Evolutionary conservation across 1,140 invertebrate genomes (phyloP).

Genomic region (Planococcus citri): DNA sequence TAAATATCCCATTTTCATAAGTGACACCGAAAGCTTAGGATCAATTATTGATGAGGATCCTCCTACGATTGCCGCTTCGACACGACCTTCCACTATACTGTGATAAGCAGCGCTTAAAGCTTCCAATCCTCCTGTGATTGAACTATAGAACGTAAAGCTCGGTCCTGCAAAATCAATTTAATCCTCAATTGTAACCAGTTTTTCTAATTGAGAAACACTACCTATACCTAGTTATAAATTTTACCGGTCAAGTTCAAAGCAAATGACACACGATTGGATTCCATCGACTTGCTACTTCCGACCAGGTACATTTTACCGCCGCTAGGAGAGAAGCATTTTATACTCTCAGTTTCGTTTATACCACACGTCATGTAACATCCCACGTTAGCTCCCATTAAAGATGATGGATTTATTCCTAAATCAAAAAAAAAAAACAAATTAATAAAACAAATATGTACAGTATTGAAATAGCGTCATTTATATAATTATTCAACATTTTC

Average conservation of each 20-base stretch:
- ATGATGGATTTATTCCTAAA: background rate
- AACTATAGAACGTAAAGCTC: slow-evolving; percentile 54
- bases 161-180: slow-evolving; percentile 35
- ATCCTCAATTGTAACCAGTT: background rate
- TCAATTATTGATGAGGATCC: slow-evolving; percentile 49
- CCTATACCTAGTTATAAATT: background rate
- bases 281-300: background rate
- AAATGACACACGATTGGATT: slow-evolving; percentile 1
- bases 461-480: too few relatives aligned
- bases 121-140: slow-evolving; percentile 54
- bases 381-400: background rate
- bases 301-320: background rate
- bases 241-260: background rate
- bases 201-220: background rate
- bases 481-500: too few relatives aligned
- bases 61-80: slow-evolving; percentile 54
- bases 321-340: background rate
- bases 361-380: background rate
- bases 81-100: slow-evolving; percentile 46
- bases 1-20: slow-evolving; percentile 43
- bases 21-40: slow-evolving; percentile 49
- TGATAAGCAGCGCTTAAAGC: slow-evolving; percentile 50
- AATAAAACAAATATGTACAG: background rate
- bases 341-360: background rate
- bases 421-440: background rate